Percentiles rank a stretch among this genome's conserved stretches.
Evolutionary conservation across 2,888 invertebrate species (phyloP).

Genomic region (Bugulina stolonifera): DNA sequence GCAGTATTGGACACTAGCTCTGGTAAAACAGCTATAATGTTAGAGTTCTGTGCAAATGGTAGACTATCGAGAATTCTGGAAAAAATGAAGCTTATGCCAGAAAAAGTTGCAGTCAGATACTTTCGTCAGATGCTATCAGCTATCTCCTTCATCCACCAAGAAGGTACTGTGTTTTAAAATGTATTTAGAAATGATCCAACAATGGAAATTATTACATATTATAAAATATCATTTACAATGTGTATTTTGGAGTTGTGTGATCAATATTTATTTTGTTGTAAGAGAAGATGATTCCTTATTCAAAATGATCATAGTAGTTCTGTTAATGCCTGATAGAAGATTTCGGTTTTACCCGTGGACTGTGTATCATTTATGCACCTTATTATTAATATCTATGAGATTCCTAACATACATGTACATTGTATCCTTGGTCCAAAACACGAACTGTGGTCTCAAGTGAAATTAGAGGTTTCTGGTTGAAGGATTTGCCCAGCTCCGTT

Average conservation of each 20-base stretch:
- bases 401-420: no score
- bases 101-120: neutral
- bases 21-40: neutral
- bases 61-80: slow-evolving; percentile 2
- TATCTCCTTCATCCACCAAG: neutral
- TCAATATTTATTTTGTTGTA: neutral
- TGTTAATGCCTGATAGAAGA: neutral
- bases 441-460: no score
- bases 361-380: no score
- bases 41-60: slow-evolving; percentile 20
- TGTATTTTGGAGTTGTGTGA: no score
- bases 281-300: neutral
- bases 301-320: neutral
- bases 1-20: neutral
- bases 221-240: no score
- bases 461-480: no score
- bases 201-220: no score
- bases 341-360: neutral
- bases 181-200: no score
- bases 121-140: slow-evolving; percentile 14
- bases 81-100: slow-evolving; percentile 3
- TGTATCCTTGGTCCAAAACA: no score
- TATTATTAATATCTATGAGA: no score
- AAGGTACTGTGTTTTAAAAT: no score
- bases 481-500: no score